phyloP scores from a whole-genome alignment of 2,797 vertebrate species.

The Basileuterus tristriatus region DNA sequence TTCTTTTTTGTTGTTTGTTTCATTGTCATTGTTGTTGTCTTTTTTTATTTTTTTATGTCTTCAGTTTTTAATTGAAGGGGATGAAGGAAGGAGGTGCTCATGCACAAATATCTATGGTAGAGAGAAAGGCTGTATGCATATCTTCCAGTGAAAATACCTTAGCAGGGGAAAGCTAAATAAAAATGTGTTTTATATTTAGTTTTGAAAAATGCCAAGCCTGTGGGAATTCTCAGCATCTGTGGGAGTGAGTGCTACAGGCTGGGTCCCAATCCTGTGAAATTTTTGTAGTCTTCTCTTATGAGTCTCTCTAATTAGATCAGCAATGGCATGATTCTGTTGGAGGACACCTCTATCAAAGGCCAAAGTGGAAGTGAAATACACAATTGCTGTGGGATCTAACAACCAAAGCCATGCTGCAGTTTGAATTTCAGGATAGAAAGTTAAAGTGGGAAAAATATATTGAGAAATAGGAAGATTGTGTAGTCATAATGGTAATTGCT shows the following conservation, averaged over 20 bases:
- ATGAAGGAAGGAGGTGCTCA: background rate
- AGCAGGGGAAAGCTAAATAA: background rate
- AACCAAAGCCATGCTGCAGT: background rate
- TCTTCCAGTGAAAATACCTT: background rate
- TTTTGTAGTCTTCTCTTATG: background rate
- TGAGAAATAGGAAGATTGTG: background rate
- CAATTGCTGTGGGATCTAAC: background rate
- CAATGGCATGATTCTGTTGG: background rate
- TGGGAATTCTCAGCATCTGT: constrained; percentile 28
- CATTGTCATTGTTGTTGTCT: accelerated
- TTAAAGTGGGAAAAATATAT: background rate
- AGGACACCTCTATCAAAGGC: background rate
- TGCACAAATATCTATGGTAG: background rate
- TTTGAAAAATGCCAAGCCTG: background rate
- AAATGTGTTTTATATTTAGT: constrained; percentile 19
- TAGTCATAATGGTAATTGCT: background rate
- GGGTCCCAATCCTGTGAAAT: constrained; percentile 17
- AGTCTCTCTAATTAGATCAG: constrained; percentile 1
- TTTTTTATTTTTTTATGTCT: background rate
- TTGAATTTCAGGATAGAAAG: background rate
- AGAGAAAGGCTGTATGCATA: background rate
- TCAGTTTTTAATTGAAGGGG: background rate
- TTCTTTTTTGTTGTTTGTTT: background rate
- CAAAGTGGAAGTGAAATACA: background rate
- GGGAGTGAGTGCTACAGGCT: constrained; percentile 19